Conservation (phyloP, 2,888 invertebrate species). For the Lasioglossum vierecki region DNA sequence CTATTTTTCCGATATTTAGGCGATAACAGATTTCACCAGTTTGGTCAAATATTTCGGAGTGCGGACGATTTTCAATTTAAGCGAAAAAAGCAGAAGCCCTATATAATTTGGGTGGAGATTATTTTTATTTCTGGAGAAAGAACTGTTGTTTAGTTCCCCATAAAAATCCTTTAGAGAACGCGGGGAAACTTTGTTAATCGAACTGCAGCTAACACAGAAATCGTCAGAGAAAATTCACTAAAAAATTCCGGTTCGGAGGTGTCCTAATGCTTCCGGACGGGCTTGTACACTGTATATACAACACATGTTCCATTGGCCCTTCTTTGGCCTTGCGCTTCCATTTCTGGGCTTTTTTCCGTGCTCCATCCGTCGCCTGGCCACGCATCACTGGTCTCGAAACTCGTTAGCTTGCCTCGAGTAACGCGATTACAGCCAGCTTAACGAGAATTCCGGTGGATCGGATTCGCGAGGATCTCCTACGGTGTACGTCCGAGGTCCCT, state of each 20-base stretch:
- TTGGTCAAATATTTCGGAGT: neutral
- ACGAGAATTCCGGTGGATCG: conserved; percentile 65
- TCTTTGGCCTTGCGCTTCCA: conserved; percentile 35
- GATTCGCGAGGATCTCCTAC: conserved; percentile 55
- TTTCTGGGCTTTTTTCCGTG: conserved; percentile 43
- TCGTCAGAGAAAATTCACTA: neutral
- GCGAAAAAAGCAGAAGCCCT: neutral
- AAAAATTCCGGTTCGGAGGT: neutral
- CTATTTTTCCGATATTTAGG: neutral
- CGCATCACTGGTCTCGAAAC: conserved; percentile 67
- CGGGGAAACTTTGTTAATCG: neutral
- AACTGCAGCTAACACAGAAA: neutral
- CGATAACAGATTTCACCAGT: neutral
- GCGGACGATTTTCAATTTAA: neutral
- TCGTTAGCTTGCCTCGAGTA: conserved; percentile 67
- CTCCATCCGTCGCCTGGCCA: conserved; percentile 33
- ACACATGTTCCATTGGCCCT: neutral
- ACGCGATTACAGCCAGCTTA: conserved; percentile 66
- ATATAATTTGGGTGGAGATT: neutral
- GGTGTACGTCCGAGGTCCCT: conserved; percentile 10
- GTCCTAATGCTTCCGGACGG: neutral
- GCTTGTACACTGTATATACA: neutral
- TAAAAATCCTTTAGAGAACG: neutral
- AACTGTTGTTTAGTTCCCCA: neutral
- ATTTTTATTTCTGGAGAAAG: neutral